Conservation (phyloP, 2,113 vertebrate species). For the Scomber japonicus region DNA sequence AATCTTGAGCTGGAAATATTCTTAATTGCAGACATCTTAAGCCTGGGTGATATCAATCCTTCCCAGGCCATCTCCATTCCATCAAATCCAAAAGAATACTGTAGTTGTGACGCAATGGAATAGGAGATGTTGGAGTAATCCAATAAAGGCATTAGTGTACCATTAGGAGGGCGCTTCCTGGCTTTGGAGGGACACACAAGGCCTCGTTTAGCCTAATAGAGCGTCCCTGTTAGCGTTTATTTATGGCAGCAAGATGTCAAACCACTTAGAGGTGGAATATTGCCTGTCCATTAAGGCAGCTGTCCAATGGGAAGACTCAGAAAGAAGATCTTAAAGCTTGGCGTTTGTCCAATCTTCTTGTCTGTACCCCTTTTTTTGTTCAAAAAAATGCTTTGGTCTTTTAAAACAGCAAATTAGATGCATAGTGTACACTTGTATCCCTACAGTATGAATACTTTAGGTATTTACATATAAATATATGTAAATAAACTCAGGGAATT, state of each 20-base stretch:
- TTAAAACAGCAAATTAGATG: too few relatives aligned
- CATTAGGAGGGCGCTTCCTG: constrained; percentile 83
- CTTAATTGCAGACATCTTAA: constrained; percentile 59
- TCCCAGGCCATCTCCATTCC: constrained; percentile 66
- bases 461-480: too few relatives aligned
- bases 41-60: constrained; percentile 63
- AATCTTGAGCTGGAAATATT: constrained; percentile 65
- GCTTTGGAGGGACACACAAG: constrained; percentile 77
- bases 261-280: constrained; percentile 80
- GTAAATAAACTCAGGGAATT: too few relatives aligned
- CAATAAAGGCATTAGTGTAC: constrained; percentile 84
- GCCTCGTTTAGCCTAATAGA: constrained; percentile 80
- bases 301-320: constrained; percentile 61
- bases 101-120: constrained; percentile 77
- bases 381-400: too few relatives aligned
- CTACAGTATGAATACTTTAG: too few relatives aligned
- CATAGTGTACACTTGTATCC: too few relatives aligned
- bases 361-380: not conserved
- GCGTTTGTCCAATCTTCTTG: constrained; percentile 44
- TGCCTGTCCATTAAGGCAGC: constrained; percentile 74
- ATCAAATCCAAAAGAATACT: constrained; percentile 73
- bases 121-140: constrained; percentile 82
- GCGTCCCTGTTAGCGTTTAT: constrained; percentile 79
- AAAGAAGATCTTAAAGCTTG: constrained; percentile 51
- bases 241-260: constrained; percentile 85